A percentile compares a stretch with the other conserved stretches of the same genome.
These are phyloP conservation scores for Porites evermanni DNA, from an alignment of 92 coral and sea anemone genomes.

Conservation along the genomic window DNA sequence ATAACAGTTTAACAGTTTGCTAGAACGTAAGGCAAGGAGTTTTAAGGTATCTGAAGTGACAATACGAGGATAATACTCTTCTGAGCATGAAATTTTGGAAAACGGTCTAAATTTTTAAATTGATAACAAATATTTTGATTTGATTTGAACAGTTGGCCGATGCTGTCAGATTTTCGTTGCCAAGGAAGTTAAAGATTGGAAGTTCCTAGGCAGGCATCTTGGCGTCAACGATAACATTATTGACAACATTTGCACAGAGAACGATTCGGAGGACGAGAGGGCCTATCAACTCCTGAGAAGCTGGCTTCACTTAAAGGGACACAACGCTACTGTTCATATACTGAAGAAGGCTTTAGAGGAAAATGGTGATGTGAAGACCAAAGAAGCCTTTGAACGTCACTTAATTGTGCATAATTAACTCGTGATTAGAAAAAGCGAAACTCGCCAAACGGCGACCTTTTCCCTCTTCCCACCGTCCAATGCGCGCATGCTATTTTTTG, in stretches of 20 bases:
- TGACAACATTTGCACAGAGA: conserved; percentile 37
- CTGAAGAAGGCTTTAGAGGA: conserved; percentile 37
- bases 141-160: conserved; percentile 4
- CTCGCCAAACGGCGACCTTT: too few relatives aligned
- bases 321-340: conserved; percentile 3
- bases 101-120: background rate
- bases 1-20: too few relatives aligned
- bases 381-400: conserved; percentile 38
- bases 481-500: too few relatives aligned
- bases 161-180: conserved; percentile 50
- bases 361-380: background rate
- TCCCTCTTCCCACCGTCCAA: too few relatives aligned
- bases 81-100: background rate
- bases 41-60: too few relatives aligned
- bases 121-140: background rate
- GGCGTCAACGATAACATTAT: conserved; percentile 40
- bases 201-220: conserved; percentile 51
- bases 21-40: too few relatives aligned
- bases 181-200: conserved; percentile 34
- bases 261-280: conserved; percentile 25
- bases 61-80: too few relatives aligned
- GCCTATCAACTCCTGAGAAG: conserved; percentile 34
- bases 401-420: conserved; percentile 4
- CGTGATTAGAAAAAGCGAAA: too few relatives aligned
- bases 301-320: conserved; percentile 20